Evolutionary conservation across 2,113 vertebrate species (phyloP).

Genomic region (Motacilla alba): DNA sequence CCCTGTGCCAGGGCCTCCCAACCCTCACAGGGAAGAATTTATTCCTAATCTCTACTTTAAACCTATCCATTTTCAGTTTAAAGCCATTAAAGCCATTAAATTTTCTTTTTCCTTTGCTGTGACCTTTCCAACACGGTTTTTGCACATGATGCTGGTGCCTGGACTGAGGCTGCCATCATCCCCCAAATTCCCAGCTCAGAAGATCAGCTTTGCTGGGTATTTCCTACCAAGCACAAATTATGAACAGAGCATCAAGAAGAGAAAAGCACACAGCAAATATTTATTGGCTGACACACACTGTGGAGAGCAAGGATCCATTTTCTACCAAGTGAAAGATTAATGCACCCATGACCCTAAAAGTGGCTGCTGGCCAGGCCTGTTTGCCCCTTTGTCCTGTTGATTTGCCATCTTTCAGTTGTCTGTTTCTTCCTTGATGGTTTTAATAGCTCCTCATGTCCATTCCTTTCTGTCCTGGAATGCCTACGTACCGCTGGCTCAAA

Average conservation of each 20-base stretch:
- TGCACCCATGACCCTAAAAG: not conserved
- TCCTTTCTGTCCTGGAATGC: not conserved
- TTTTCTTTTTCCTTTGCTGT: not conserved
- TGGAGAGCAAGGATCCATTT: not conserved
- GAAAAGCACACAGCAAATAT: not conserved
- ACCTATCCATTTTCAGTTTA: not conserved
- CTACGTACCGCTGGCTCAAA: not conserved
- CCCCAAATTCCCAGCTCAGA: not conserved
- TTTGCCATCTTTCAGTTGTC: not conserved
- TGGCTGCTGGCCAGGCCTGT: not conserved
- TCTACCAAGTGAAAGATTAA: not conserved
- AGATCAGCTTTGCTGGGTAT: not conserved
- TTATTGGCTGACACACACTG: not conserved
- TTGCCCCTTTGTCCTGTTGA: not conserved
- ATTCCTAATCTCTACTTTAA: not conserved
- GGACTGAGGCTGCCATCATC: not conserved
- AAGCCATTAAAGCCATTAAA: not conserved
- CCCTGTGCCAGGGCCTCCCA: rapidly evolving
- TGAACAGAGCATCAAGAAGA: not conserved
- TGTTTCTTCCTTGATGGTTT: not conserved
- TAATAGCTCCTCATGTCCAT: not conserved
- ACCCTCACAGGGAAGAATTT: not conserved
- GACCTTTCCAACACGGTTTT: not conserved
- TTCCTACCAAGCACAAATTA: not conserved
- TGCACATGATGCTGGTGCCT: not conserved